phyloP scores from a whole-genome alignment of 2,888 invertebrate genomes.

The Serripes groenlandicus region DNA sequence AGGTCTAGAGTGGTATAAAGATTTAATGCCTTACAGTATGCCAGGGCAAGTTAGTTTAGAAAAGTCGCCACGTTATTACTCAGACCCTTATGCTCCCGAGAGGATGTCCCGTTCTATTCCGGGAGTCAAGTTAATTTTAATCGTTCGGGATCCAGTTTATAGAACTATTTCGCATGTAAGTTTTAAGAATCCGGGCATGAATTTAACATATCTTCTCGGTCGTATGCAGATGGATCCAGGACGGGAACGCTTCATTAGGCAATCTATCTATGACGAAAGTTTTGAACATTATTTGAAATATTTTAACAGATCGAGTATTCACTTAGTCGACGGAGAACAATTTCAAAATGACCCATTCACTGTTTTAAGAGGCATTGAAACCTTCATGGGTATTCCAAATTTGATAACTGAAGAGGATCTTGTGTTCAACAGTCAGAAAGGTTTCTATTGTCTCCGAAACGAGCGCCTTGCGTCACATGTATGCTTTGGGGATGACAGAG shows the following conservation, averaged over 20 bases:
- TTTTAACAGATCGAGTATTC: constrained; percentile 95
- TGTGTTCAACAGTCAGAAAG: constrained; percentile 98
- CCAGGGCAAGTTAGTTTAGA: constrained; percentile 97
- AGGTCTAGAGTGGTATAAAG: constrained; percentile 95
- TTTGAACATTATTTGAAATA: constrained; percentile 96
- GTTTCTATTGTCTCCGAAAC: constrained; percentile 95
- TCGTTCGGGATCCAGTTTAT: constrained; percentile 97
- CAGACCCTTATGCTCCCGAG: constrained; percentile 96
- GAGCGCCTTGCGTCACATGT: too few relatives aligned
- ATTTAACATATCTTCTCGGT: too few relatives aligned
- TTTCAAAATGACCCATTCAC: constrained; percentile 74
- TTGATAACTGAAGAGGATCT: constrained; percentile 90
- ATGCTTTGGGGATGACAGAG: constrained; percentile 96
- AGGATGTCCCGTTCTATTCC: constrained; percentile 97
- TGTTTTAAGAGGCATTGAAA: constrained; percentile 76
- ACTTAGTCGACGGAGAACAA: constrained; percentile 91
- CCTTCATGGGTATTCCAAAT: constrained; percentile 76
- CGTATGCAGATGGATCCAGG: too few relatives aligned
- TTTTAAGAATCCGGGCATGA: too few relatives aligned
- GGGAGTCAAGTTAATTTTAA: constrained; percentile 94
- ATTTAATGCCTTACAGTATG: constrained; percentile 94
- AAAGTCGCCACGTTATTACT: constrained; percentile 99
- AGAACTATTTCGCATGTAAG: constrained; percentile 98
- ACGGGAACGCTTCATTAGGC: too few relatives aligned
- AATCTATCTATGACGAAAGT: constrained; percentile 88